phyloP scores from a whole-genome alignment of 2,888 invertebrate genomes.

The Choreutis nemorana region DNA sequence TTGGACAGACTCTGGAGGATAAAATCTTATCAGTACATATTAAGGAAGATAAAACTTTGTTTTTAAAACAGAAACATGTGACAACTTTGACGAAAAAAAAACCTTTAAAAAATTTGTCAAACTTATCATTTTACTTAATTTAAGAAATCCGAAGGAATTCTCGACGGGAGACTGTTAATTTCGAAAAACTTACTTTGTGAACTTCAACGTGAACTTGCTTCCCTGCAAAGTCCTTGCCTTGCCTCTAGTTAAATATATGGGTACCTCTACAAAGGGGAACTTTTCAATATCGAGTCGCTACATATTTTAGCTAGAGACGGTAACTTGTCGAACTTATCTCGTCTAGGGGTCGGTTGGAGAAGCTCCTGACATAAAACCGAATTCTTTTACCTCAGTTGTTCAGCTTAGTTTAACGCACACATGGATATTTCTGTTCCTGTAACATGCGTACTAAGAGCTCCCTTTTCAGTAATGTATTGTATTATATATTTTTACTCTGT shows the following conservation, averaged over 20 bases:
- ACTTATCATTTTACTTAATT: constrained; percentile 3
- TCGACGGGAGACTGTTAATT: constrained; percentile 2
- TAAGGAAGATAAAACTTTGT: too few species aligned
- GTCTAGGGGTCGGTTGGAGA: constrained; percentile 16
- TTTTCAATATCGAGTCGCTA: constrained; percentile 59
- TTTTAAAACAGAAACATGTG: too few species aligned
- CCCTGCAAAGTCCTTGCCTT: constrained; percentile 9
- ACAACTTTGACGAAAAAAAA: constrained; percentile 4
- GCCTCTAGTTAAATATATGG: constrained; percentile 26
- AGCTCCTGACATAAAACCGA: not conserved
- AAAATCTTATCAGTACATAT: too few species aligned
- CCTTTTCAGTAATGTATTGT: too few species aligned
- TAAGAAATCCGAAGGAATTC: too few species aligned
- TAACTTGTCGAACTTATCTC: constrained; percentile 54
- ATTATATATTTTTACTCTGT: too few species aligned
- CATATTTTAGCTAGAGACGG: constrained; percentile 55
- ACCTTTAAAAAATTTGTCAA: constrained; percentile 1
- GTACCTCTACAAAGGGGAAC: constrained; percentile 35
- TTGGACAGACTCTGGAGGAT: too few species aligned
- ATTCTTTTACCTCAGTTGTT: not conserved
- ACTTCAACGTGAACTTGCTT: constrained; percentile 12
- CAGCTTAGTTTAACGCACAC: not conserved
- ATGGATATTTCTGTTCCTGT: not conserved
- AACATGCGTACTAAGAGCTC: too few species aligned
- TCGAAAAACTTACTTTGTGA: constrained; percentile 11